Conservation (phyloP, 2,797 vertebrate genomes). For the Acomys russatus region DNA sequence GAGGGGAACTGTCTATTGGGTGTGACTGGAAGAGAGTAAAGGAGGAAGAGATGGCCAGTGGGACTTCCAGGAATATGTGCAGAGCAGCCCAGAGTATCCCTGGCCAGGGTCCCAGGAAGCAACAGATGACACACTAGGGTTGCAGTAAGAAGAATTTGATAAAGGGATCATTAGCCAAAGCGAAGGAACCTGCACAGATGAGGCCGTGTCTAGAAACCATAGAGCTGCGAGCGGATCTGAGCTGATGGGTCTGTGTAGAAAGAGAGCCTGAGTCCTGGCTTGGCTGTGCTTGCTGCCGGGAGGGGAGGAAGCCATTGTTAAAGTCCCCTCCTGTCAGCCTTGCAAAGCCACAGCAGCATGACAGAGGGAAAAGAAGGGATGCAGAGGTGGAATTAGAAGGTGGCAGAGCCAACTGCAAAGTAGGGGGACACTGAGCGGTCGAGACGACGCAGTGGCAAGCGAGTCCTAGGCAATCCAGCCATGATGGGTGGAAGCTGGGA, state of each 20-base stretch:
- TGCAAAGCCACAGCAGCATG: not conserved
- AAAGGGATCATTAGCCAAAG: not conserved
- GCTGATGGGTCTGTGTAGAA: not conserved
- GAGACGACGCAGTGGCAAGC: rapidly evolving
- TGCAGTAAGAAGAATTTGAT: not conserved
- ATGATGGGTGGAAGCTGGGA: not conserved
- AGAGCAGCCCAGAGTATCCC: not conserved
- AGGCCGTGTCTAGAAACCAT: too few species aligned
- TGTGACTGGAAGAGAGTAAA: not conserved
- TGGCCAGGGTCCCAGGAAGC: not conserved
- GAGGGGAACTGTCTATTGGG: not conserved
- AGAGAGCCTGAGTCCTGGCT: not conserved
- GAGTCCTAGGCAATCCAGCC: not conserved
- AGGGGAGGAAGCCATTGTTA: not conserved
- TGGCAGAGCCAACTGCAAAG: too few species aligned
- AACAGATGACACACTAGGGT: not conserved
- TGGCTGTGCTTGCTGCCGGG: not conserved
- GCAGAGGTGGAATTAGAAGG: not conserved
- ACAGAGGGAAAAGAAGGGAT: not conserved
- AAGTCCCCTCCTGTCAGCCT: not conserved
- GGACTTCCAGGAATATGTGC: not conserved
- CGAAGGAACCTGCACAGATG: not conserved
- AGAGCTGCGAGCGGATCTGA: not conserved
- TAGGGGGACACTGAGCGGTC: not conserved
- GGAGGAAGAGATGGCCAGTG: not conserved